Percentiles rank a stretch among this genome's conserved stretches.
Conservation (phyloP, 2,113 vertebrate species). For the Ptyas mucosa region DNA sequence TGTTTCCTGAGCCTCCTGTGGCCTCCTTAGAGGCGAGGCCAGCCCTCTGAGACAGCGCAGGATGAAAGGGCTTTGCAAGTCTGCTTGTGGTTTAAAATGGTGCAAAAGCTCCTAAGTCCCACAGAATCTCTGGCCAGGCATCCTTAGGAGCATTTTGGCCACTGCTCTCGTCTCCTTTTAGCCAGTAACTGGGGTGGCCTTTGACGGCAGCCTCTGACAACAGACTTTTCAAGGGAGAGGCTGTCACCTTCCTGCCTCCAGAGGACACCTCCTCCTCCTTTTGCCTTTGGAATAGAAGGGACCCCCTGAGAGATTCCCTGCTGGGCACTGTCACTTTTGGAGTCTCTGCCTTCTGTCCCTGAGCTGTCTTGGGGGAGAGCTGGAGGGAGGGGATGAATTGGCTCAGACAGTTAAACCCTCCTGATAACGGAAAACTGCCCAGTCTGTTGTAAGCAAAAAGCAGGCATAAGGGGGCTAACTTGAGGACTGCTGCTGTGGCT, state of each 20-base stretch:
- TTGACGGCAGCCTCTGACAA: neutral
- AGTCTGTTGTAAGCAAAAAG: neutral
- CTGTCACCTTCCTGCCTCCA: no score
- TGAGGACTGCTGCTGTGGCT: neutral
- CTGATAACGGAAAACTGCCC: conserved; percentile 24
- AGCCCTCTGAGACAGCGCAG: neutral
- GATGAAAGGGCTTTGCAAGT: neutral
- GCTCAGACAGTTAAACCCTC: conserved; percentile 21
- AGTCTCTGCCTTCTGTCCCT: neutral
- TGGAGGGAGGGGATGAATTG: conserved; percentile 24
- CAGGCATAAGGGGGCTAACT: no score
- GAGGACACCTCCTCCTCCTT: neutral
- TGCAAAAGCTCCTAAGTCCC: no score
- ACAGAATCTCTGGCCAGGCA: neutral
- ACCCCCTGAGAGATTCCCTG: neutral
- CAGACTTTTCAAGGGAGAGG: neutral
- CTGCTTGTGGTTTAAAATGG: neutral
- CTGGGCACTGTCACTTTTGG: neutral
- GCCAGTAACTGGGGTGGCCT: neutral
- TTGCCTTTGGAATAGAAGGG: neutral
- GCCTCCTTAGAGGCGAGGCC: neutral
- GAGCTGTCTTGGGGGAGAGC: neutral
- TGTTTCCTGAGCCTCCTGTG: neutral
- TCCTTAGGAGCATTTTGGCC: neutral
- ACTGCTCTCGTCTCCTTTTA: neutral